These are phyloP conservation scores for Styela plicata DNA, from an alignment of 23 tunicate species.

Conservation along the genomic window DNA sequence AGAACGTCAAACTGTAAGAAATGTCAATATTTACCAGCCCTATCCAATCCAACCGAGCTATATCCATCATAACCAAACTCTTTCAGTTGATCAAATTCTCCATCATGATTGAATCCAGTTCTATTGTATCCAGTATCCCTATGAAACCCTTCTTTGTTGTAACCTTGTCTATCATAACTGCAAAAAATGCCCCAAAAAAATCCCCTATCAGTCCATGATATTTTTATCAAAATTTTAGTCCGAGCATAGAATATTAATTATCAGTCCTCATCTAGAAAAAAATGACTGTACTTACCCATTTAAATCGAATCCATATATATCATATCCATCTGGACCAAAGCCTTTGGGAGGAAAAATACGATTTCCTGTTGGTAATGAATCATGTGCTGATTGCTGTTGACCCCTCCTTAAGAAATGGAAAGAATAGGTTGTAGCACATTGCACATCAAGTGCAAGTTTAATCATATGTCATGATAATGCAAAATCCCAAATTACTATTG, in stretches of 20 bases:
- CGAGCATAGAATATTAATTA: too few species aligned
- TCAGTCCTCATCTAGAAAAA: too few species aligned
- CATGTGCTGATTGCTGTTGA: constrained; percentile 44
- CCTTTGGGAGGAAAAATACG: constrained; percentile 71
- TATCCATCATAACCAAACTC: constrained; percentile 41
- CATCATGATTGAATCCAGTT: constrained; percentile 51
- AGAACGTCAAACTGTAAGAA: too few species aligned
- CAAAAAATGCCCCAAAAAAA: not conserved
- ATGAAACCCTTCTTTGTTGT: constrained; percentile 58
- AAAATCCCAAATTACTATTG: not conserved
- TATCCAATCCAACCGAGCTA: constrained; percentile 41
- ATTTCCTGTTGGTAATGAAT: constrained; percentile 67
- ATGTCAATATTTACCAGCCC: too few species aligned
- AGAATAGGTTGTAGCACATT: too few species aligned
- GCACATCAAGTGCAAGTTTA: too few species aligned
- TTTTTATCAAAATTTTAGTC: too few species aligned
- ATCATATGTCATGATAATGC: too few species aligned
- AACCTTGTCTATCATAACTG: constrained; percentile 83
- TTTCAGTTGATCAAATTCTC: constrained; percentile 50
- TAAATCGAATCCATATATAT: constrained; percentile 68
- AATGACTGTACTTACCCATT: constrained; percentile 64
- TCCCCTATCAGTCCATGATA: not conserved
- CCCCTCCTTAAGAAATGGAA: constrained; percentile 65
- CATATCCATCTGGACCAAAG: constrained; percentile 70
- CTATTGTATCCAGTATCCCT: constrained; percentile 65